Base-by-base conservation (phyloP, 1,140 invertebrate species). In the Aethina tumida region DNA sequence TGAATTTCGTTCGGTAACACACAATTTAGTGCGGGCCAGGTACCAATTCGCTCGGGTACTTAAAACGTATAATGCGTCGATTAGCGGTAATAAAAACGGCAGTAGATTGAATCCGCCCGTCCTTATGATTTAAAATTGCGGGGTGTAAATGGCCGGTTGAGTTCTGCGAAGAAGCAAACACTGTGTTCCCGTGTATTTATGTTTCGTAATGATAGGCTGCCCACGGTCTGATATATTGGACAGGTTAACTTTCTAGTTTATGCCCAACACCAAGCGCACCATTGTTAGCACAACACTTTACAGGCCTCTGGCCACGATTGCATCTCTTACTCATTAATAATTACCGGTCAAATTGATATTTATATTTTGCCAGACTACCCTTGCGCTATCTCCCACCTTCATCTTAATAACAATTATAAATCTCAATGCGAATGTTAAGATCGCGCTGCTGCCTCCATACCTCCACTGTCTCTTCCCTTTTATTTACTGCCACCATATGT, bases 141-240 rank as follows among this genome's bases (percentile, higher is more conserved):
- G 34, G 35, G 35, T 33, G 29, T 38, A 20, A 36, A 43, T 29
- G 28, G 34, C 28, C 26, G 30, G 29, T 10, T 12, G 24, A 40
- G 34, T 46, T 43, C 39, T 41, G 24, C 43, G 46, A 45, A 48
- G 46, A 43, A 45, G 49, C 42, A 47, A 49, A 41, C 44, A 43
- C 38, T 35, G 36, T 47, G 36, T 47, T 42, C 41, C 39, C 40
- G 41, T 47, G 50, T 52, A 52, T 52, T 52, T 52, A 52, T 52
- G 50, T 52, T 50, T 47, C 26, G 38, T 52, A 52, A 52, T 52
- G 50, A 52, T 52, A 52, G 37, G 43, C 50, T 52, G 50, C 47
- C 47, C 46, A 49, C 44, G 28, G 40, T 31, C 43, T 52, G 49
- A 52, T 52, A 52, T 52, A 52, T 52, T 52, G 46, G 49, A 52